These are phyloP conservation scores for Rhinoraja longicauda DNA, from an alignment of 2,797 vertebrate species.

Conservation along the genomic window DNA sequence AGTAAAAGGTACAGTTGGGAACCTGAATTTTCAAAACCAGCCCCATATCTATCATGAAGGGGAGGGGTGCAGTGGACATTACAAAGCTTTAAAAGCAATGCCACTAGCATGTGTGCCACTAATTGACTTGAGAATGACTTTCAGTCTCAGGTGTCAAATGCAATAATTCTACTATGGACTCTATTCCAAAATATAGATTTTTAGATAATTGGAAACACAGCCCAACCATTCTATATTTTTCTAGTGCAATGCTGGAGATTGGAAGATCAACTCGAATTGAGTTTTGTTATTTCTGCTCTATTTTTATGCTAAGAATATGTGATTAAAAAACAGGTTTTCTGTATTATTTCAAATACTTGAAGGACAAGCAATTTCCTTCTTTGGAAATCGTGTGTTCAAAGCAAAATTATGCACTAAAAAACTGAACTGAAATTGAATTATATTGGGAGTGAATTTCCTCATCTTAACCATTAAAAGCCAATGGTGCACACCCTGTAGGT, in stretches of 20 bases:
- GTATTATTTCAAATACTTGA: not conserved
- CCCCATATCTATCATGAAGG: not conserved
- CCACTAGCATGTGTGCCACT: slow-evolving; percentile 7
- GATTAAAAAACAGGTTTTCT: not conserved
- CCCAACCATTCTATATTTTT: slow-evolving; percentile 10
- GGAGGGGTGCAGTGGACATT: not conserved
- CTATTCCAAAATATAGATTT: slow-evolving; percentile 15
- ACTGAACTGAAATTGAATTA: not conserved
- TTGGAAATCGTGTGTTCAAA: not conserved
- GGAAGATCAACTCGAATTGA: slow-evolving; percentile 2
- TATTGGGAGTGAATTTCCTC: not conserved
- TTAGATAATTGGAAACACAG: slow-evolving; percentile 17
- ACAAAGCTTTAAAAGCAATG: slow-evolving; percentile 10
- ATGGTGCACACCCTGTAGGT: too few relatives aligned
- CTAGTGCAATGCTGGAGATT: not conserved
- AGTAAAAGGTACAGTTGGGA: slow-evolving; percentile 16
- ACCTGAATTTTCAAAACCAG: not conserved
- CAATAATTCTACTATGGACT: not conserved
- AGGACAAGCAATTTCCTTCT: not conserved
- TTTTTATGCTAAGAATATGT: not conserved
- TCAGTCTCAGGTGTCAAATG: slow-evolving; percentile 36
- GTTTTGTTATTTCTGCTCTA: not conserved
- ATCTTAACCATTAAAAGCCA: not conserved
- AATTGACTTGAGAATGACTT: slow-evolving; percentile 37
- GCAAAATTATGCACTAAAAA: not conserved